phyloP scores from a whole-genome alignment of 92 coral and sea anemone genomes.

The Porites cylindrica region DNA sequence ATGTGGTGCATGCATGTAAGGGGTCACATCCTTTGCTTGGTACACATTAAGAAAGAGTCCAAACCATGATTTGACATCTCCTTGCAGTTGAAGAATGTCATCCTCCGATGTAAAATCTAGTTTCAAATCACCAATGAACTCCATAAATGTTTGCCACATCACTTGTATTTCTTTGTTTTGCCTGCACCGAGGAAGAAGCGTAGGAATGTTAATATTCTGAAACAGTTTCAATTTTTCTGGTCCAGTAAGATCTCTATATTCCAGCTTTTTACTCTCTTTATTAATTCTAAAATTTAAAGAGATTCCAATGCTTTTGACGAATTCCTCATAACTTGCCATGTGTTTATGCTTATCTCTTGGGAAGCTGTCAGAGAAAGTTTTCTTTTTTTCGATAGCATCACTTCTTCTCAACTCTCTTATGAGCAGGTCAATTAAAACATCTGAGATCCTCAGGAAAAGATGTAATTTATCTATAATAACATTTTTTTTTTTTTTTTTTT shows the following conservation, averaged over 20 bases:
- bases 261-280: conserved; percentile 71
- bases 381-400: conserved; percentile 53
- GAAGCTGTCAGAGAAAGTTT: conserved; percentile 53
- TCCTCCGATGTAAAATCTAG: conserved; percentile 53
- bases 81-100: conserved; percentile 28
- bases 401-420: conserved; percentile 58
- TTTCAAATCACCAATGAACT: conserved; percentile 55
- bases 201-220: conserved; percentile 48
- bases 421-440: conserved; percentile 49
- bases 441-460: conserved; percentile 71
- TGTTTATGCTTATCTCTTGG: conserved; percentile 55
- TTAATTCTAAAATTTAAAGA: conserved; percentile 62
- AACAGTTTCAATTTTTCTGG: conserved; percentile 69
- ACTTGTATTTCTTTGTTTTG: conserved; percentile 46
- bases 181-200: conserved; percentile 51
- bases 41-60: conserved; percentile 42
- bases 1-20: conserved; percentile 71
- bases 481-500: no score
- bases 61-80: conserved; percentile 30
- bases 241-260: conserved; percentile 77
- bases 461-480: no score
- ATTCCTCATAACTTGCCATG: conserved; percentile 73
- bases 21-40: conserved; percentile 45
- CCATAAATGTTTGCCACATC: conserved; percentile 61
- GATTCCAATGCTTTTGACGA: conserved; percentile 62